Percentiles rank a stretch among this genome's conserved stretches.
phyloP scores from a whole-genome alignment of 2,113 vertebrate species.

The Atlantisia rogersi region DNA sequence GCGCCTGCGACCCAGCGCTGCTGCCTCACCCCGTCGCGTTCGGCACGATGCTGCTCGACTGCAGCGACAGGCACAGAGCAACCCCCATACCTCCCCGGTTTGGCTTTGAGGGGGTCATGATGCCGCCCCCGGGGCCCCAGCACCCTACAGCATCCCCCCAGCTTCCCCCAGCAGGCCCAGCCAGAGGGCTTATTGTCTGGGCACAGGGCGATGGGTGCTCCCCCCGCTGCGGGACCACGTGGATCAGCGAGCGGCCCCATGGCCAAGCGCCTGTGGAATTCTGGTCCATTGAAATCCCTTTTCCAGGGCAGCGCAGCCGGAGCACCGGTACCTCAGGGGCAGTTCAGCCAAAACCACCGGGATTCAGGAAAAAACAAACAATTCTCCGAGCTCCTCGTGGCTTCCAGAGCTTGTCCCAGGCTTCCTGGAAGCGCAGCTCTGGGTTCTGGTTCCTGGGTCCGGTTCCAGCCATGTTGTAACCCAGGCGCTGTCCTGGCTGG shows the following conservation, averaged over 20 bases:
- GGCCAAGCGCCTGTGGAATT: neutral
- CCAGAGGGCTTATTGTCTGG: neutral
- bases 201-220: neutral
- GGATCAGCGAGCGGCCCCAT: neutral
- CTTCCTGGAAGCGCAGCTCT: neutral
- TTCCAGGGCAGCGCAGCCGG: neutral
- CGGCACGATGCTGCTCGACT: neutral
- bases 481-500: neutral
- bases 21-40: neutral
- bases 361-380: constrained; percentile 13
- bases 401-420: neutral
- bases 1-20: neutral
- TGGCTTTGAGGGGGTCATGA: neutral
- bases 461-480: neutral
- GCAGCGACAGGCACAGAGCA: neutral
- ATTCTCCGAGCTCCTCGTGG: neutral
- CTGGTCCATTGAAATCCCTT: neutral
- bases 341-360: constrained; percentile 25
- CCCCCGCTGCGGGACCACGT: neutral
- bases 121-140: neutral
- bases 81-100: neutral
- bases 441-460: neutral
- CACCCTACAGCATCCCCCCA: neutral
- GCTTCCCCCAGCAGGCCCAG: no score
- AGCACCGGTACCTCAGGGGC: neutral